These are phyloP conservation scores for Lithobates pipiens DNA, from an alignment of 2,797 vertebrate genomes.

Conservation along the genomic window DNA sequence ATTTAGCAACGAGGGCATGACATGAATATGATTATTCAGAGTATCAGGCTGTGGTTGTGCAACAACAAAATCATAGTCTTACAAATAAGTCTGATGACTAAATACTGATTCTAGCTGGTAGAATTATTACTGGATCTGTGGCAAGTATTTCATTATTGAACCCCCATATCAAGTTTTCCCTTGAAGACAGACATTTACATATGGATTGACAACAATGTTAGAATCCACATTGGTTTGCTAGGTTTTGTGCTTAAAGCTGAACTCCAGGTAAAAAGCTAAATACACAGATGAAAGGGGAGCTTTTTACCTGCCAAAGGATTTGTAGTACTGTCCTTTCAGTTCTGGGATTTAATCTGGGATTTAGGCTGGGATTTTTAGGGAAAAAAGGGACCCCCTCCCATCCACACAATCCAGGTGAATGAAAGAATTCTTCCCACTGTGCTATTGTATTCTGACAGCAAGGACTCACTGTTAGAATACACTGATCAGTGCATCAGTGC, in stretches of 20 bases:
- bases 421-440: too few relatives aligned
- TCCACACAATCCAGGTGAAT: too few relatives aligned
- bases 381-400: too few relatives aligned
- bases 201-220: too few relatives aligned
- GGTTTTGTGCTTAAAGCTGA: not conserved
- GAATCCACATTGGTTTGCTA: not conserved
- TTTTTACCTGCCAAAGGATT: not conserved
- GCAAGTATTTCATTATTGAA: not conserved
- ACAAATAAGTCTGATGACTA: not conserved
- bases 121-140: not conserved
- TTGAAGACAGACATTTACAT: too few relatives aligned
- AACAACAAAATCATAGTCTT: not conserved
- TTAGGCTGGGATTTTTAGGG: too few relatives aligned
- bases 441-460: too few relatives aligned
- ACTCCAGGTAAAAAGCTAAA: too few relatives aligned
- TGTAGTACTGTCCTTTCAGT: not conserved
- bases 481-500: too few relatives aligned
- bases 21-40: conserved; percentile 26
- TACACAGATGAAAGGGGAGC: not conserved
- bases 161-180: not conserved
- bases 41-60: conserved; percentile 7
- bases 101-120: not conserved
- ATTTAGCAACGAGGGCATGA: conserved; percentile 7
- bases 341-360: not conserved
- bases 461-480: too few relatives aligned